Evolutionary conservation across 2,113 vertebrate genomes (phyloP), one percentile per base, ranked within the genome.

Genomic region (Gavia stellata): DNA sequence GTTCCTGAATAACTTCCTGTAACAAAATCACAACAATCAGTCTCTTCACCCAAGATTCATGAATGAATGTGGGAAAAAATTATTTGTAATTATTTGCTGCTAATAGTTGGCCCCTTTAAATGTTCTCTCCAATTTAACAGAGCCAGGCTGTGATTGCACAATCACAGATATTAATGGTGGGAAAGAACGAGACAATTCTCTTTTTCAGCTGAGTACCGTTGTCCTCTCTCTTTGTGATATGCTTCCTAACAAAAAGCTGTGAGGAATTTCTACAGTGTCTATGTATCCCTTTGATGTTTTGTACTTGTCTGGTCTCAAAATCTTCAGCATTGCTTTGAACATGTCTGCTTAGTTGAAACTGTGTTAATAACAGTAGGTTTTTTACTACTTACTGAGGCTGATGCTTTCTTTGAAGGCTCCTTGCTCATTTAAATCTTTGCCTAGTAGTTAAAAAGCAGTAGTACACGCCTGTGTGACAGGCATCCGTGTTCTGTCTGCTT

Each of bases 351-450:
- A 92, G 68, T 10, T 92, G 90, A 92, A 94, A 52, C 23, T 29
- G 10, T 81, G 72, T 66, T 81, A 86, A 63, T 52, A 72, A 74
- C 38, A 86, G 63, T 13, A 65, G 67, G 0, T 42, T 87, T 84
- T 91, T 72, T 72, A 73, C n/a, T 84, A 59, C 82, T 86, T 78
- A 45, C 47, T 81, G 68, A 92, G 59, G 83, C 5, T 55, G 85
- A 91, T 88, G 63, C 24, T 73, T 81, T 59, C 82, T 90, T 73
- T 93, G 92, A 95, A 96, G 85, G 55, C 33, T 88, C n/a, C 55
- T 70, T 86, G 55, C 94, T 94, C 59, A 93, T 92, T 90, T 96
- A 94, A 90, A 90, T 86, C 88, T 81, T 92, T 83, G 45, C 50
- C 63, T 74, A 63, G 26, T 80, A 88, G 86, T 70, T 93, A 83